These are phyloP conservation scores for Drosophila barbarae DNA, from an alignment of 2,888 invertebrate species.

Conservation along the genomic window DNA sequence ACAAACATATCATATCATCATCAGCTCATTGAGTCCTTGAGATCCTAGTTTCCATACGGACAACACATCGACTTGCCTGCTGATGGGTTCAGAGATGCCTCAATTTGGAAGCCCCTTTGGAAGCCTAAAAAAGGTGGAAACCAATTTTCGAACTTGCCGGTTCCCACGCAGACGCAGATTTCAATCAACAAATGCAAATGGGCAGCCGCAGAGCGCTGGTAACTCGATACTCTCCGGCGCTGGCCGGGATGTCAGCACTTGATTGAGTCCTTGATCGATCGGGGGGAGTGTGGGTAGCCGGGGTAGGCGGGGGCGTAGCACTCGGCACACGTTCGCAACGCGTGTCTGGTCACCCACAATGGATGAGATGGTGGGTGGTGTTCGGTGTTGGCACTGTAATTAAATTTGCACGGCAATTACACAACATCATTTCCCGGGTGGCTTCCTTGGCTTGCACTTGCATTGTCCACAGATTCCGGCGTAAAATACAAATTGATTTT, in stretches of 20 bases:
- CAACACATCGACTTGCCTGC: background rate
- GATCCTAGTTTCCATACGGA: background rate
- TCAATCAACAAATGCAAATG: slow-evolving; percentile 72
- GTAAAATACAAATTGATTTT: slow-evolving; percentile 79
- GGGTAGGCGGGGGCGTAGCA: background rate
- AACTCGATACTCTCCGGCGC: slow-evolving; percentile 59
- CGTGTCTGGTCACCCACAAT: slow-evolving; percentile 48
- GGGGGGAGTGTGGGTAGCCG: slow-evolving; percentile 1
- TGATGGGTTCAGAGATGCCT: background rate
- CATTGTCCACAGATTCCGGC: slow-evolving; percentile 28
- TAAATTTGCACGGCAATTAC: slow-evolving; percentile 80
- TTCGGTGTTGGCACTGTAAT: slow-evolving; percentile 65
- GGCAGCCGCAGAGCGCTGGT: slow-evolving; percentile 35
- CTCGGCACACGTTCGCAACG: slow-evolving; percentile 32
- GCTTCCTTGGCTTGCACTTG: background rate
- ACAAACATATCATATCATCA: no score
- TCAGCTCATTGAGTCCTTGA: background rate
- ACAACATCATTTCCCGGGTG: slow-evolving; percentile 52
- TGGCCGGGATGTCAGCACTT: slow-evolving; percentile 67
- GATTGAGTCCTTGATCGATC: slow-evolving; percentile 52
- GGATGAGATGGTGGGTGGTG: slow-evolving; percentile 6
- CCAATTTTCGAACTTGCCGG: slow-evolving; percentile 16
- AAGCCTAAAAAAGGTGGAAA: background rate
- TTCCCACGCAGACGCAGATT: slow-evolving; percentile 42
- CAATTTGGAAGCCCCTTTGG: no score